Base-by-base conservation (phyloP, 2,797 vertebrate genomes). In the Ambastaia sidthimunki region DNA sequence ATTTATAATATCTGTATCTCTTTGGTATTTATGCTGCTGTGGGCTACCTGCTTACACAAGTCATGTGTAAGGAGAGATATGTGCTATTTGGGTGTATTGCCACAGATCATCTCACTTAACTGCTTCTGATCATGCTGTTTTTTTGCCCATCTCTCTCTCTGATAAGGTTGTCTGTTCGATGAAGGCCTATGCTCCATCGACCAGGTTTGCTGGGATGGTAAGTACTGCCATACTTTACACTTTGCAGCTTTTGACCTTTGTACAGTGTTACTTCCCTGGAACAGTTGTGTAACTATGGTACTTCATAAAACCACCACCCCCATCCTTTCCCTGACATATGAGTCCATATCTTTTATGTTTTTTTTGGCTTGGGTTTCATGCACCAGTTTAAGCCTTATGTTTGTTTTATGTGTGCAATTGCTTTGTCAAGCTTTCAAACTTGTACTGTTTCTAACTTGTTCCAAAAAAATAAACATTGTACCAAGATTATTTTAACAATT, bases 161-260 rank as follows among this genome's bases (percentile, higher is more conserved):
- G 44, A 1, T 52, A 88, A 94, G 93, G 93, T n/a, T 94, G 93
- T 83, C 83, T 94, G 89, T 94, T 94, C 89, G 93, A 94, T 76
- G 93, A 89, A 88, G 90, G 83, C 12, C 87, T 94, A 12, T 94
- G 93, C 80, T 76, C 85, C 7, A 90, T 81, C 77, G 90, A 89
- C 9, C 91, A 92, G 83, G 83, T 85, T 73, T 94, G 93, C 85
- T 90, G 16, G 71, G 89, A 94, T 52, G 93, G 93, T 94, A 84
- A 93, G 92, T 89, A 18, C 66, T 60, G 6, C 15, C 21, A 67
- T 72, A 57, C 34, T 69, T 71, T 67, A 66, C 71, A 52, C 34
- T 67, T 25, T 28, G 16, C 18, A 7, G 37, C 28, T 47, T 77
- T 69, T 69, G 52, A 69, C 65, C 21, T 41, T 76, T 62, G 18